Conservation (phyloP, 2,113 vertebrate genomes). For the Vimba vimba region DNA sequence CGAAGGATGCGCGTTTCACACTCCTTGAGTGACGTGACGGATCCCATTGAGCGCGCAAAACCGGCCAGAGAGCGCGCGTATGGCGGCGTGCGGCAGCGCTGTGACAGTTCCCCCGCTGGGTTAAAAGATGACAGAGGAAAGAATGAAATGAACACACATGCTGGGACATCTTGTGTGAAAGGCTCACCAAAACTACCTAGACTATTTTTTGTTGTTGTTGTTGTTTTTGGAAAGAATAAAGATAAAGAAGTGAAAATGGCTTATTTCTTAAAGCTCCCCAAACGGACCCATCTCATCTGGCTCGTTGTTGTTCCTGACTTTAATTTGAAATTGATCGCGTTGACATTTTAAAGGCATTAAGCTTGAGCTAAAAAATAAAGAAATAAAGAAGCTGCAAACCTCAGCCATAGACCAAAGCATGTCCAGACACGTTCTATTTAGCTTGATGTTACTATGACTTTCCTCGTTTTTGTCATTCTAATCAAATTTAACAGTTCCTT, state of each 20-base stretch:
- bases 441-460: neutral
- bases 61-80: neutral
- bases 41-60: slow-evolving; percentile 8
- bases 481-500: neutral
- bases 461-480: neutral
- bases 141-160: slow-evolving; percentile 36
- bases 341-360: slow-evolving; percentile 20
- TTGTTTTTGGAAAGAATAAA: neutral
- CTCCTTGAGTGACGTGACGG: neutral
- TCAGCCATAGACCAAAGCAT: neutral
- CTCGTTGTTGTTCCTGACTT: neutral
- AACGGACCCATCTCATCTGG: neutral
- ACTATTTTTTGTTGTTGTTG: neutral
- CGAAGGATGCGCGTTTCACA: neutral
- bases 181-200: neutral
- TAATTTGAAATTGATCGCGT: slow-evolving; percentile 23
- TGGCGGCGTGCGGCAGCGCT: neutral
- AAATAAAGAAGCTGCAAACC: neutral
- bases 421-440: neutral
- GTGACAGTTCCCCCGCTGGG: slow-evolving; percentile 21
- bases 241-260: neutral
- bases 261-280: neutral
- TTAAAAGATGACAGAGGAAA: slow-evolving; percentile 46
- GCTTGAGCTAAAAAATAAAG: neutral
- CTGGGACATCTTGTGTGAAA: slow-evolving; percentile 41